Evolutionary conservation across 2,113 vertebrate species (phyloP), one percentile per base, ranked within the genome.

Genomic region (Sphaerodactylus townsendi): DNA sequence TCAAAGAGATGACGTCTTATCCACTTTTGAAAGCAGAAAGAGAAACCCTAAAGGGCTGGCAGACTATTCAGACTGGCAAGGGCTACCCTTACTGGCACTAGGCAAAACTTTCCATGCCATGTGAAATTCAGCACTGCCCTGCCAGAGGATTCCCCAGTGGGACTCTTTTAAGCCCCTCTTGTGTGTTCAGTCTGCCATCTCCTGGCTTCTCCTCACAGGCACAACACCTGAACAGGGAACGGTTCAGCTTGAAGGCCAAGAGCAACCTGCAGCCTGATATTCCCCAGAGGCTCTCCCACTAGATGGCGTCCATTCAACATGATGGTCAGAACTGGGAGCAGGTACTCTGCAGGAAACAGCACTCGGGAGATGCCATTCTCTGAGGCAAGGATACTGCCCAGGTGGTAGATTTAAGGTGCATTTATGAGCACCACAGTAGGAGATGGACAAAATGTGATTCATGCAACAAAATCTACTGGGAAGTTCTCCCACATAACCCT

Each of bases 191-290:
- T 13, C 53, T 44, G 10, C 19, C 5, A 62, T 33, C 14, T 66
- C 37, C 78, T 41, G 68, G 17, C 62, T 73, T 56, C 74, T 59
- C 50, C 41, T 0, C 17, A 4, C 11, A 19, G 5, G 70, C n/a
- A 37, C 28, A n/a, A 35, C 33, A 41, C 44, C 70, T 62, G 39
- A 11, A 1, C 44, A 5, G 35, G 0, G 0, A n/a, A 2, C 0
- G 17, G 13, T 30, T 84, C 48, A 25, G 13, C 19, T 70, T 75
- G 1, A 62, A 53, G 11, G 46, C n/a, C 65, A 59, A 62, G 5
- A 21, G 10, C 3, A 5, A 3, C 30, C 69, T 46, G 64, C 62
- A 33, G 19, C 3, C 59, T 35, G 19, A 10, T 30, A 19, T 21
- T 62, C 62, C 9, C n/a, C 2, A 25, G 50, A 37, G 23, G 15